phyloP scores from a whole-genome alignment of 2,888 invertebrate genomes.

The Pilophorus perplexus region DNA sequence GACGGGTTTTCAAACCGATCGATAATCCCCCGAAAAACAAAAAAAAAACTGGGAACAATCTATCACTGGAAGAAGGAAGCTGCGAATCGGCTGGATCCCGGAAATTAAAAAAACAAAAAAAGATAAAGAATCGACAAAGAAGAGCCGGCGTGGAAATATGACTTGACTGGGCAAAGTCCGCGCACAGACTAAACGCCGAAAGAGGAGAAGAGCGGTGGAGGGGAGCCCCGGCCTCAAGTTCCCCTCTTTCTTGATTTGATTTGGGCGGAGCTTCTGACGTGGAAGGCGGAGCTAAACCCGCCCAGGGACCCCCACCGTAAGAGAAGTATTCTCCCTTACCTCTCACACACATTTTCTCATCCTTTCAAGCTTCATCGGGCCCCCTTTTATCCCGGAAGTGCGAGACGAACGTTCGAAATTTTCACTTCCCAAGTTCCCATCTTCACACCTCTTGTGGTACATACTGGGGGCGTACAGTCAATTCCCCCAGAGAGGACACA shows the following conservation, averaged over 20 bases:
- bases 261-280: slow-evolving; percentile 5
- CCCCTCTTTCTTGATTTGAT: slow-evolving; percentile 3
- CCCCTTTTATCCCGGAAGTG: no score
- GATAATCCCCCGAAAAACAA: not conserved
- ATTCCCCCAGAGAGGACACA: no score
- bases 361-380: slow-evolving; percentile 6
- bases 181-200: slow-evolving; percentile 52
- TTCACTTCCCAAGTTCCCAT: no score
- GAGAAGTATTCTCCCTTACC: slow-evolving; percentile 44
- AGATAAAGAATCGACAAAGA: slow-evolving; percentile 17
- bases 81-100: not conserved
- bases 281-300: not conserved
- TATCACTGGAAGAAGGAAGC: no score
- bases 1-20: not conserved
- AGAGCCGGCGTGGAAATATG: slow-evolving; percentile 40
- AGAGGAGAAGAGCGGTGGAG: slow-evolving; percentile 41
- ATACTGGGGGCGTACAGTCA: no score
- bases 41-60: not conserved
- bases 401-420: no score
- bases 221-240: slow-evolving; percentile 28
- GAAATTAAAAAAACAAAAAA: slow-evolving; percentile 8
- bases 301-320: not conserved
- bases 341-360: slow-evolving; percentile 45
- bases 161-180: slow-evolving; percentile 51
- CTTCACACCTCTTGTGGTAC: no score